Conservation (phyloP, 2,113 vertebrate species). For the Scomber japonicus region DNA sequence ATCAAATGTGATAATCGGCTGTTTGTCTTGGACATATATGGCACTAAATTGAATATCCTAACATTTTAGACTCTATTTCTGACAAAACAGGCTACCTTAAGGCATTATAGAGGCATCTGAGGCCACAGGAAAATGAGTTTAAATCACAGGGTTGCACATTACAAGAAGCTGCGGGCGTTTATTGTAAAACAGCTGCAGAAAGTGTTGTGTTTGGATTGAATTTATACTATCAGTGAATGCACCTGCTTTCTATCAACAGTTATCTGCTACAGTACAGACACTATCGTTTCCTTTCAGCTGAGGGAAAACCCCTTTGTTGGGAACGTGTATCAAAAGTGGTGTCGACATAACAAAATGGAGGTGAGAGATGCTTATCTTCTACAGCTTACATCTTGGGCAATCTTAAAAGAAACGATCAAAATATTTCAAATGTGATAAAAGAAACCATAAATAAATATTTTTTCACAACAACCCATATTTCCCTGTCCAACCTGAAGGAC, state of each 20-base stretch:
- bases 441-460: not conserved
- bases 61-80: too few relatives aligned
- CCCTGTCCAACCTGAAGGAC: not conserved
- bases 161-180: not conserved
- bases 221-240: not conserved
- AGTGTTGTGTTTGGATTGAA: not conserved
- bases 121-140: constrained; percentile 4
- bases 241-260: constrained; percentile 7
- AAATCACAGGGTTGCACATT: not conserved
- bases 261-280: not conserved
- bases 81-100: too few relatives aligned
- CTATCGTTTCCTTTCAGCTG: not conserved
- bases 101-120: too few relatives aligned
- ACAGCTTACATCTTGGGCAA: not conserved
- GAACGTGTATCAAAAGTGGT: not conserved
- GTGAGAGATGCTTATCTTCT: constrained; percentile 7
- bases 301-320: not conserved
- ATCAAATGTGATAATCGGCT: too few relatives aligned
- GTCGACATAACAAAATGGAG: not conserved
- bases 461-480: not conserved
- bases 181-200: constrained; percentile 23
- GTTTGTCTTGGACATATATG: too few relatives aligned
- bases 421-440: not conserved
- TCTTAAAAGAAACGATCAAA: not conserved
- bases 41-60: too few relatives aligned